phyloP scores from a whole-genome alignment of 2,113 vertebrate species.

The Hyperopisus bebe region DNA sequence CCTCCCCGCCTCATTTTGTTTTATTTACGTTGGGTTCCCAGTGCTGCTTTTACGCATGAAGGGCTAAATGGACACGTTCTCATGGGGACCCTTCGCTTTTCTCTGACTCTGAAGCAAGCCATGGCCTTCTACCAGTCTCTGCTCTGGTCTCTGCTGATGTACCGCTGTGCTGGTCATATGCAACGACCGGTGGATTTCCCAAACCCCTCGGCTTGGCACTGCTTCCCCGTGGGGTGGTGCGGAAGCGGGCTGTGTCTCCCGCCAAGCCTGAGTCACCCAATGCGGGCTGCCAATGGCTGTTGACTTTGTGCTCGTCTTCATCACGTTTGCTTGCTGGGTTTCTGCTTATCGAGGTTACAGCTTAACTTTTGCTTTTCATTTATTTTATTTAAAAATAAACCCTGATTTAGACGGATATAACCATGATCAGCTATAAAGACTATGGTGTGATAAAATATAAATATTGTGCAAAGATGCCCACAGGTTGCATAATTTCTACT shows the following conservation, averaged over 20 bases:
- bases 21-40: not conserved
- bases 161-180: not conserved
- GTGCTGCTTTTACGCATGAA: not conserved
- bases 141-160: not conserved
- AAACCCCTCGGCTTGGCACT: not conserved
- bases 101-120: not conserved
- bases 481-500: not conserved
- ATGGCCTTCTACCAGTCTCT: not conserved
- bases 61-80: not conserved
- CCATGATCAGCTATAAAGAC: not conserved
- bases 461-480: not conserved
- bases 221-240: not conserved
- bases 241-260: not conserved
- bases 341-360: not conserved
- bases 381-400: not conserved
- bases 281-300: not conserved
- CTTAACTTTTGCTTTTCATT: not conserved
- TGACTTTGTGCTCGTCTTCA: not conserved
- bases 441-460: not conserved
- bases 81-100: not conserved
- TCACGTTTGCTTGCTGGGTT: not conserved
- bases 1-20: not conserved
- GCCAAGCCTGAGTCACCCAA: constrained; percentile 1
- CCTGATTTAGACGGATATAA: not conserved
- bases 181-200: not conserved